phyloP scores from a whole-genome alignment of 2,888 invertebrate species.

The Pandemis corylana region DNA sequence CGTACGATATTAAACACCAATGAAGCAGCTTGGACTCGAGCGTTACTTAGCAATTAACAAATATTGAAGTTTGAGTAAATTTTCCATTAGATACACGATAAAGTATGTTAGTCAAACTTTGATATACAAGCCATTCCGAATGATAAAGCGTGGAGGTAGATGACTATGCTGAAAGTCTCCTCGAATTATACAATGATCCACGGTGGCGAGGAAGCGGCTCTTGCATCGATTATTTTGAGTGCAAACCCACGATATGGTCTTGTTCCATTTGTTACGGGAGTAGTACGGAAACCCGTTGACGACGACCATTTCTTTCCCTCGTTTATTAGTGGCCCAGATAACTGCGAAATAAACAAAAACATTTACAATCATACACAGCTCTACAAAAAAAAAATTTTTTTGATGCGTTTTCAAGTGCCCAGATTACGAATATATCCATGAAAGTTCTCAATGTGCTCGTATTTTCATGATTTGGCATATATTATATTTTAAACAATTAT shows the following conservation, averaged over 20 bases:
- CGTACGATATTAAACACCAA: too few relatives aligned
- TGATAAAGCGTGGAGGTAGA: not conserved
- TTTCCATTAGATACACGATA: too few relatives aligned
- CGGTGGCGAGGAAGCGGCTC: not conserved
- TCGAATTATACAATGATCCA: not conserved
- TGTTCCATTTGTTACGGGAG: not conserved
- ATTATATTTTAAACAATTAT: too few relatives aligned
- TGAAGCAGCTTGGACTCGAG: too few relatives aligned
- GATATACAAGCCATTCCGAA: not conserved
- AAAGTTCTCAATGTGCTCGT: too few relatives aligned
- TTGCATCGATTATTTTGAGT: not conserved
- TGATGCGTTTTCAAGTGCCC: too few relatives aligned
- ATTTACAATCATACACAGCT: not conserved
- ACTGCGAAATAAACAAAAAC: slow-evolving; percentile 9
- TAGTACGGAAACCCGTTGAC: slow-evolving; percentile 43
- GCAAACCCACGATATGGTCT: not conserved
- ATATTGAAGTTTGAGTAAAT: too few relatives aligned
- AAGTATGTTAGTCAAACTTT: not conserved
- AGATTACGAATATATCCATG: too few relatives aligned
- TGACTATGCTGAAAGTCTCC: not conserved
- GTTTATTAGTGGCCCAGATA: slow-evolving; percentile 3
- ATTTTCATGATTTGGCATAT: too few relatives aligned
- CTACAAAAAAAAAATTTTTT: too few relatives aligned
- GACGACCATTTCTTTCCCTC: slow-evolving; percentile 1
- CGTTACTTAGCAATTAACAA: too few relatives aligned